phyloP scores from a whole-genome alignment of 2,113 vertebrate species.

The Telmatochromis sp. region DNA sequence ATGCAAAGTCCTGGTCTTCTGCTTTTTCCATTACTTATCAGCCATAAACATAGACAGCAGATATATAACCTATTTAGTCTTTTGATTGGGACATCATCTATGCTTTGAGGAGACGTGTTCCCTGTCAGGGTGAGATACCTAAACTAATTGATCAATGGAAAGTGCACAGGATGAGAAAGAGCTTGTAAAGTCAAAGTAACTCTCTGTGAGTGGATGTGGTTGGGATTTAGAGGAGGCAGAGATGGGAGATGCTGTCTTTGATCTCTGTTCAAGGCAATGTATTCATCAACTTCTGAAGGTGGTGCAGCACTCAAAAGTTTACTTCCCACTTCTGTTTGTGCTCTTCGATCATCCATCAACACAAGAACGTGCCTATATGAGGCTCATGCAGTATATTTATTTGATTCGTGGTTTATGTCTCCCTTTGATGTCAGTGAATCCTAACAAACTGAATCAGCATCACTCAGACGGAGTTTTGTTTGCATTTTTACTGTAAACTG shows the following conservation, averaged over 20 bases:
- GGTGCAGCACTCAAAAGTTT: background rate
- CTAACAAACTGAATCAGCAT: background rate
- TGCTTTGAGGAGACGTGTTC: background rate
- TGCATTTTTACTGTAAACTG: background rate
- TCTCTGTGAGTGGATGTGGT: background rate
- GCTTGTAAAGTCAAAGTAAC: background rate
- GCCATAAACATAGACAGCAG: background rate
- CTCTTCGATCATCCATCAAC: background rate
- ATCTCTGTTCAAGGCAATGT: background rate
- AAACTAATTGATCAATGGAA: background rate
- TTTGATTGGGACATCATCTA: background rate
- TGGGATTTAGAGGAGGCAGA: background rate
- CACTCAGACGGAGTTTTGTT: background rate
- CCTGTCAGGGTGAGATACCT: background rate
- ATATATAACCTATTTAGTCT: background rate
- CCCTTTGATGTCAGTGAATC: background rate
- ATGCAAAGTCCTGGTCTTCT: background rate
- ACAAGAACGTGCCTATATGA: background rate
- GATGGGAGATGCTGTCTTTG: background rate
- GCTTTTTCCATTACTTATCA: background rate
- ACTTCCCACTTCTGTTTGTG: background rate
- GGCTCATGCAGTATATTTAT: background rate
- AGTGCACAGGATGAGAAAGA: background rate
- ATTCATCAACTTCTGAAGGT: background rate
- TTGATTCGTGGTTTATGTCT: background rate